phyloP scores from a whole-genome alignment of 2,888 invertebrate genomes.

The Philereme vetulata region DNA sequence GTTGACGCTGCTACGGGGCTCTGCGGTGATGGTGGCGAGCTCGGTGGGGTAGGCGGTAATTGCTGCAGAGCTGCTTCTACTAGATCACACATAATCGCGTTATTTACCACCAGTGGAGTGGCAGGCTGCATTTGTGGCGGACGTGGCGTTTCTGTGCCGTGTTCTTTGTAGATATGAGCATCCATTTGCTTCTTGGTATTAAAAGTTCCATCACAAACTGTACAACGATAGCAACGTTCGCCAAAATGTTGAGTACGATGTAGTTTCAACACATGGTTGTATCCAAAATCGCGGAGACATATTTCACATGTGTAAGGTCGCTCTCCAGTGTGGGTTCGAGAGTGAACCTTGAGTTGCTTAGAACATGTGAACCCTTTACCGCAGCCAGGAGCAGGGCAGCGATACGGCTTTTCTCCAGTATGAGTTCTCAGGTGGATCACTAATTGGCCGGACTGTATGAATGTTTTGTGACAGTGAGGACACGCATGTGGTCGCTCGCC shows the following conservation, averaged over 20 bases:
- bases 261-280: slow-evolving; percentile 94
- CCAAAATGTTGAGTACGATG: slow-evolving; percentile 96
- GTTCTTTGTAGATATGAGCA: slow-evolving; percentile 88
- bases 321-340: slow-evolving; percentile 95
- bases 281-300: slow-evolving; percentile 95
- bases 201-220: slow-evolving; percentile 95
- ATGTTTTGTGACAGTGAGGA: slow-evolving; percentile 93
- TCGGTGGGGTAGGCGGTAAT: slow-evolving; percentile 84
- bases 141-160: slow-evolving; percentile 80
- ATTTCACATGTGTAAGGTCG: slow-evolving; percentile 96
- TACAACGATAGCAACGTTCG: slow-evolving; percentile 96
- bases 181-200: slow-evolving; percentile 96
- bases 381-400: slow-evolving; percentile 90
- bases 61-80: slow-evolving; percentile 77
- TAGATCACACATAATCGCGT: slow-evolving; percentile 73
- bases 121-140: slow-evolving; percentile 59
- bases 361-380: slow-evolving; percentile 96
- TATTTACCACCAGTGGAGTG: slow-evolving; percentile 59
- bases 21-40: slow-evolving; percentile 80
- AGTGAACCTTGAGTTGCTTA: slow-evolving; percentile 95
- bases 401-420: slow-evolving; percentile 94
- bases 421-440: slow-evolving; percentile 96
- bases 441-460: slow-evolving; percentile 95
- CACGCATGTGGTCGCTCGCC: slow-evolving; percentile 96
- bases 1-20: slow-evolving; percentile 65